A percentile compares a stretch with the other conserved stretches of the same genome.
These are phyloP conservation scores for Chaetops frenatus DNA, from an alignment of 2,113 vertebrate genomes.

Conservation along the genomic window DNA sequence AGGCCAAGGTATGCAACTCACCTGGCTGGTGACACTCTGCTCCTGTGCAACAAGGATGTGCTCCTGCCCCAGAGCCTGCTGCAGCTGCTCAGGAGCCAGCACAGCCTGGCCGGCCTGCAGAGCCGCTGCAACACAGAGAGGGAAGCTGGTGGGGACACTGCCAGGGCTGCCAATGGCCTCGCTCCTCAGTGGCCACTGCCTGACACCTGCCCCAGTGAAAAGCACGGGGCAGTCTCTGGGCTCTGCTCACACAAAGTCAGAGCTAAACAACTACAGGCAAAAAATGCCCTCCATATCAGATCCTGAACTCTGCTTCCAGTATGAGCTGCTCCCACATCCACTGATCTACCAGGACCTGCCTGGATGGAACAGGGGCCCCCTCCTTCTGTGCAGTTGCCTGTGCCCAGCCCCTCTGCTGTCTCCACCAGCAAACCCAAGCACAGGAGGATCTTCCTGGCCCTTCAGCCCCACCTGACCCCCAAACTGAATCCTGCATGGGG, in stretches of 20 bases:
- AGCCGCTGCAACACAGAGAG: conserved; percentile 58
- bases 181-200: fast-evolving
- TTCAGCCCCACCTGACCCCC: neutral
- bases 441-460: neutral
- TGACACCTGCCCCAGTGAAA: neutral
- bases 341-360: neutral
- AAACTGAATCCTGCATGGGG: fast-evolving
- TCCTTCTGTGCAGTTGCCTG: fast-evolving
- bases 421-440: neutral
- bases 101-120: conserved; percentile 82
- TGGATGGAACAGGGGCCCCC: neutral
- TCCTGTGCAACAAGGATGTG: conserved; percentile 94
- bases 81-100: conserved; percentile 80
- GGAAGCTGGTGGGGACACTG: neutral
- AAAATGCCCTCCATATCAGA: neutral
- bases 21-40: conserved; percentile 82
- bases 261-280: neutral
- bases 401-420: neutral
- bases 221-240: neutral
- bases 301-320: neutral
- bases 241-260: neutral
- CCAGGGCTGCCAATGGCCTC: fast-evolving
- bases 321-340: fast-evolving
- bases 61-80: conserved; percentile 86
- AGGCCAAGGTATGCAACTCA: neutral